Base-by-base conservation (phyloP, 2,113 vertebrate species). In the Prolemur simus region DNA sequence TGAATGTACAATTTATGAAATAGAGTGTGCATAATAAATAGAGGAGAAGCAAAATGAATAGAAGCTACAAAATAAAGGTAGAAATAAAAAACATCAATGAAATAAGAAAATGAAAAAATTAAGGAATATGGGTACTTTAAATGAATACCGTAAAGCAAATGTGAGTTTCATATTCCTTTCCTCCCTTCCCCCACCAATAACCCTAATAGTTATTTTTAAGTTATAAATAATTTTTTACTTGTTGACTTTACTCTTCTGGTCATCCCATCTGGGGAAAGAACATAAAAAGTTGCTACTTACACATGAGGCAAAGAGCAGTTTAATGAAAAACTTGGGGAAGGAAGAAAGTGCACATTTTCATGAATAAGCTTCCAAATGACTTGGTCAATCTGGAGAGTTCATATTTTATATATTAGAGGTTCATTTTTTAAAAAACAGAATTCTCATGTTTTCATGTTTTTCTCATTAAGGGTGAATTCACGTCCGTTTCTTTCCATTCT, bases 141-240 rank as follows among this genome's bases (percentile, higher is more conserved):
- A 32, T 56, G 52, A 69, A 60, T 84, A 66, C 60, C 60, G 37
- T 52, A 95, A 37, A 80, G 92, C 78, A 81, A 89, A 74, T 77
- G 76, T 42, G 11, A 0, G 17, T 89, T 89, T 96, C 89, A 80
- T 54, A 32, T 85, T 82, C 20, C 42, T 90, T 87, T 29, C 42
- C 63, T 69, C 37, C 74, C 29, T 25, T 63, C 63, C 34, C 25
- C 60, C 3, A 78, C 63, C 52, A 95, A 60, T 76, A 96, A 74
- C 21, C 10, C 20, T 93, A 89, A 32, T 60, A 73, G 49, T 84
- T 94, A 87, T 94, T 96, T 96, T 92, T 89, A 78, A 96, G 89
- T 91, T 97, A 95, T 96, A 97, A 96, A 97, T 97, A 96, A 80
- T 49, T 94, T 94, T 94, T 78, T 95, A 76, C 95, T 93, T 96